phyloP scores from a whole-genome alignment of 2,797 vertebrate species.

The Cynopterus sphinx region DNA sequence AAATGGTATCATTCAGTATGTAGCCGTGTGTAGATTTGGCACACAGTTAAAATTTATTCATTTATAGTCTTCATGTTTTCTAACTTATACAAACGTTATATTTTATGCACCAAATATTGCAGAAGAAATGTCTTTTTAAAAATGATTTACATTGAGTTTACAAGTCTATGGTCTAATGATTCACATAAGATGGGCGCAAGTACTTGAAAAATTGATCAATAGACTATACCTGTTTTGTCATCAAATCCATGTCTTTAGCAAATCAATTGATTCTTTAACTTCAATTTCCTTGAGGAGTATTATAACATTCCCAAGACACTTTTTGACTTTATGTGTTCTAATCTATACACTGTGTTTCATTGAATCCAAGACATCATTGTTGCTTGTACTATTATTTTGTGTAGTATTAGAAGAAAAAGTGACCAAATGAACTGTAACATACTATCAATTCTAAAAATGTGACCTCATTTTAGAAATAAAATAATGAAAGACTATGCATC shows the following conservation, averaged over 20 bases:
- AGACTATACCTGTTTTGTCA: neutral
- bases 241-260: neutral
- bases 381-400: neutral
- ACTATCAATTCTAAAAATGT: neutral
- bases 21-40: neutral
- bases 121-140: neutral
- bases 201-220: conserved; percentile 16
- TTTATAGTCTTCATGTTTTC: neutral
- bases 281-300: neutral
- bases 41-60: conserved; percentile 11
- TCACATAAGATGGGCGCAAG: neutral
- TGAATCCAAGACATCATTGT: neutral
- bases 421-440: neutral
- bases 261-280: conserved; percentile 1
- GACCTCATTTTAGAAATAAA: conserved; percentile 27
- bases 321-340: neutral
- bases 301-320: neutral
- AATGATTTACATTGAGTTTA: neutral
- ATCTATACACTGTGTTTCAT: neutral
- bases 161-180: neutral
- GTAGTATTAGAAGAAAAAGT: neutral
- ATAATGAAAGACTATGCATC: neutral
- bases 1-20: neutral
- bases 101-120: neutral
- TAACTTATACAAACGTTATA: neutral